phyloP scores from a whole-genome alignment of 2,797 vertebrate genomes.

The Falco cherrug region DNA sequence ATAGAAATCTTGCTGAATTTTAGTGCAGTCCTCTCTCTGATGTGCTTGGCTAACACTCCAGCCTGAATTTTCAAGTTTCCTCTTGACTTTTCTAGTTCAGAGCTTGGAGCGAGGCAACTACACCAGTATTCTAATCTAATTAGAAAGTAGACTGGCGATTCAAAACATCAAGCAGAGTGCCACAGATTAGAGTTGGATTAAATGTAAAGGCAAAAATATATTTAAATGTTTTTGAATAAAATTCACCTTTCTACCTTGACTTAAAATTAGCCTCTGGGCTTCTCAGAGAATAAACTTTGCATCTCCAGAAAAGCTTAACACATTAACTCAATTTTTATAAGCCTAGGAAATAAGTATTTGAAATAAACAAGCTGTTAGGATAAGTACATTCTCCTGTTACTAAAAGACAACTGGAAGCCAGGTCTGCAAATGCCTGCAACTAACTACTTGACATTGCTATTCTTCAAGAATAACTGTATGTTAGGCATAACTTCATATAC shows the following conservation, averaged over 20 bases:
- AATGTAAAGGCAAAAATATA: neutral
- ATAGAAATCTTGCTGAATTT: neutral
- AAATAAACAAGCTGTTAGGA: neutral
- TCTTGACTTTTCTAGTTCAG: neutral
- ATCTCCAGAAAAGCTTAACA: neutral
- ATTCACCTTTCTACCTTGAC: neutral
- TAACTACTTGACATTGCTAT: neutral
- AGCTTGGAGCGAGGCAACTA: neutral
- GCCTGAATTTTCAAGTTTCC: neutral
- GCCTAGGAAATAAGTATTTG: neutral
- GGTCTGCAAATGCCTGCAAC: neutral
- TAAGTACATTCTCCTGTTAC: neutral
- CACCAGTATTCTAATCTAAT: neutral
- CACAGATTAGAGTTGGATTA: neutral
- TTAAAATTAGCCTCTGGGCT: neutral
- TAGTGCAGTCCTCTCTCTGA: neutral
- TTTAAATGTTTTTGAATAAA: neutral
- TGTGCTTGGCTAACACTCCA: neutral
- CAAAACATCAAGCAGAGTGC: neutral
- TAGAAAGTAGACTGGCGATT: neutral
- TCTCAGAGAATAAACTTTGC: neutral
- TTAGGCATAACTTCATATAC: neutral
- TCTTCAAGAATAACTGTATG: neutral
- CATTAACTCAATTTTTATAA: neutral
- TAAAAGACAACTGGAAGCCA: neutral